Evolutionary conservation across 2,888 invertebrate species (phyloP).

Genomic region (Heteropelma amictum): DNA sequence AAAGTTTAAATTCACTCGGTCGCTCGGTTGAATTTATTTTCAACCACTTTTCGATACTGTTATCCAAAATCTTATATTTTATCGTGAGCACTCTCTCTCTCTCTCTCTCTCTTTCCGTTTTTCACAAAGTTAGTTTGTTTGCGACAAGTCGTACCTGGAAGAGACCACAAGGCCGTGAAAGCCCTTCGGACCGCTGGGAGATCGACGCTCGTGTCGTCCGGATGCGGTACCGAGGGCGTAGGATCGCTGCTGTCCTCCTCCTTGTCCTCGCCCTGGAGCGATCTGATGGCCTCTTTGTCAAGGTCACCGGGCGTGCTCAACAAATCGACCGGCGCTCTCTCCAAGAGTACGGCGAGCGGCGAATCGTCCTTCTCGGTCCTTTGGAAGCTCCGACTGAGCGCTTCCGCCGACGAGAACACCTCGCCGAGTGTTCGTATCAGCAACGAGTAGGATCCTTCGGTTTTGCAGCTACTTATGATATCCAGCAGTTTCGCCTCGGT

Average conservation of each 20-base stretch:
- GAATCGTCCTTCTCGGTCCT: conserved; percentile 77
- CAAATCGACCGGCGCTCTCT: conserved; percentile 78
- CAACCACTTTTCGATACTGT: no score
- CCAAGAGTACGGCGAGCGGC: conserved; percentile 79
- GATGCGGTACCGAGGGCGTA: conserved; percentile 72
- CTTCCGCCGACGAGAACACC: conserved; percentile 85
- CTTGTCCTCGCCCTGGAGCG: conserved; percentile 90
- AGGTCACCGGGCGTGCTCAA: conserved; percentile 79
- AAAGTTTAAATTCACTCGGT: no score
- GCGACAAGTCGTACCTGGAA: conserved; percentile 69
- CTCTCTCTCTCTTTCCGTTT: no score
- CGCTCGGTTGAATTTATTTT: no score
- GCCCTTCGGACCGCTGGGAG: conserved; percentile 85
- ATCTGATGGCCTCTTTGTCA: conserved; percentile 86
- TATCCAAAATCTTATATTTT: no score
- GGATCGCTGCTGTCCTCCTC: conserved; percentile 87
- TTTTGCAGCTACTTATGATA: conserved; percentile 87
- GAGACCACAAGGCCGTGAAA: conserved; percentile 80
- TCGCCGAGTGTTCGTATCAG: conserved; percentile 88
- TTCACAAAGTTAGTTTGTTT: no score
- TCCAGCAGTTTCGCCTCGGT: conserved; percentile 88
- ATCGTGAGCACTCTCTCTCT: no score
- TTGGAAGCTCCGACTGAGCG: conserved; percentile 87
- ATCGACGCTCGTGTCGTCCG: conserved; percentile 81
- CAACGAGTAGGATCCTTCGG: conserved; percentile 84